Conservation (phyloP, 2,888 invertebrate genomes). For the Leucophenga montana region DNA sequence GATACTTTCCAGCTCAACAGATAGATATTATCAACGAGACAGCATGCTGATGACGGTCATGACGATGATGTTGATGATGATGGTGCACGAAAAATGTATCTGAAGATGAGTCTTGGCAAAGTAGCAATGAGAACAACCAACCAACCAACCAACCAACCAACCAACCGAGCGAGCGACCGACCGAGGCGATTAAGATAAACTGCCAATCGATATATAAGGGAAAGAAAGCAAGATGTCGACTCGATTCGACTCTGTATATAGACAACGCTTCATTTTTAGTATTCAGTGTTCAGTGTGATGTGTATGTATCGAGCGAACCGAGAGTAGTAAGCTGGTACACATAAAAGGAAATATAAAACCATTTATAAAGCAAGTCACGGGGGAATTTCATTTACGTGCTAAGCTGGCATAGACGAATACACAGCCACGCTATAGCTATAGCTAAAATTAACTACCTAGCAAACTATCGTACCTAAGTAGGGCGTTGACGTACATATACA, state of each 20-base stretch:
- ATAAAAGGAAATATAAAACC: conserved; percentile 67
- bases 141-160: conserved; percentile 8
- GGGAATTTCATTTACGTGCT: conserved; percentile 65
- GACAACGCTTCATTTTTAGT: neutral
- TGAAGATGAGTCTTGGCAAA: neutral
- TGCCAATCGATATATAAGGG: conserved; percentile 64
- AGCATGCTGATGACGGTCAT: conserved; percentile 6
- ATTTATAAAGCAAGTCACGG: conserved; percentile 66
- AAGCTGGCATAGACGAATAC: conserved; percentile 26
- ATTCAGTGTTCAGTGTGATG: conserved; percentile 10
- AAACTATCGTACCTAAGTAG: no score
- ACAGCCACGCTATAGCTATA: no score
- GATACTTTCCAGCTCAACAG: conserved; percentile 4
- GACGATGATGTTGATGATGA: neutral
- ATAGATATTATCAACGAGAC: neutral
- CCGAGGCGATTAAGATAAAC: conserved; percentile 65
- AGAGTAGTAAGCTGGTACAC: conserved; percentile 39
- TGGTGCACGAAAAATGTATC: neutral
- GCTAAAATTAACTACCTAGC: no score
- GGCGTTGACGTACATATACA: no score
- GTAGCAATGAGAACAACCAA: neutral
- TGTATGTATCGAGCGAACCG: conserved; percentile 36
- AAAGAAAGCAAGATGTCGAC: conserved; percentile 51
- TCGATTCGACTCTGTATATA: conserved; percentile 5
- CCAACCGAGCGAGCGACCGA: conserved; percentile 33